Evolutionary conservation across 2,797 vertebrate genomes (phyloP), one percentile per base, ranked within the genome.

Genomic region (Distichodus sexfasciatus): DNA sequence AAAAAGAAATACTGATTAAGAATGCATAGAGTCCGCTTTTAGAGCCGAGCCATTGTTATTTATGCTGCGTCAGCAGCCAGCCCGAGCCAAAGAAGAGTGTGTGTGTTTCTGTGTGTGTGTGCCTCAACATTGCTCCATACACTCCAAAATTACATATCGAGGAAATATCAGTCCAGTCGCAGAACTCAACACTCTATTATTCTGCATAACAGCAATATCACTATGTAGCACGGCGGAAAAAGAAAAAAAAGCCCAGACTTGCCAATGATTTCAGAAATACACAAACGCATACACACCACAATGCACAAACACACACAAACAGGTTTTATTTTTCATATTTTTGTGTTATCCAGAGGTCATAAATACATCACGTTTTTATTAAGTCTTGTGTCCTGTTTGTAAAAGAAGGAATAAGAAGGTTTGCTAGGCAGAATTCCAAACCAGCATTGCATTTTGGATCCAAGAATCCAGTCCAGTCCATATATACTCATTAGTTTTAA

Each of bases 61-160:
- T 85, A 71, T 85, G 86, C 87, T 88, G 86, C 87, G 73, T 2
- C 57, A 59, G 85, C 83, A 79, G 41, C 53, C 31, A 24, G 21
- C 75, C 74, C 74, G 68, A 66, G 69, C 74, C 61, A 67, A 78
- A 35, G 59, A 66, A 67, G 67, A 72, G 62, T 73, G 66, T 14
- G 60, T 26, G 53, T 43, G 74, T 1, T 54, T 44, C 70, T 63
- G 36, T 14, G 51, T 48, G 70, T 68, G 12, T 58, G 57, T 54
- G 54, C 65, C 43, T 41, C 36, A 61, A 67, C 28, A 72, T 72
- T 71, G 61, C 46, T 19, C 68, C 62, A 75, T 54, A 76, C n/a
- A 53, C 61, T 61, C 35, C 11, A 50, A 78, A 72, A 78, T 65
- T 40, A 70, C 68, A 65, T 77, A 74, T 73, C 35, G 17, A 15